These are phyloP conservation scores for Ctenopoma multispine DNA, from an alignment of 2,797 vertebrate species.

Conservation along the genomic window DNA sequence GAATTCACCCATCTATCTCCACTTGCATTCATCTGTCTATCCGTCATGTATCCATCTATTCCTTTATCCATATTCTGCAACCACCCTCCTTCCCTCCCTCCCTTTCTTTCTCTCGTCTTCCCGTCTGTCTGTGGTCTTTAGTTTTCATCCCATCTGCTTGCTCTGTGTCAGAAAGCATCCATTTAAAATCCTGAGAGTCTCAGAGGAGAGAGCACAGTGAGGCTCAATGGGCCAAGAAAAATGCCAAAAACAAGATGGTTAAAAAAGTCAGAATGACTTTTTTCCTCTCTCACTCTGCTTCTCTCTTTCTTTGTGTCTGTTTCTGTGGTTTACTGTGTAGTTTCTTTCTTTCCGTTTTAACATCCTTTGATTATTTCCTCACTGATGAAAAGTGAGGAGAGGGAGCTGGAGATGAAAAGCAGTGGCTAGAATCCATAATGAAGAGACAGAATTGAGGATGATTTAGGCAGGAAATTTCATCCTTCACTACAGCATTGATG, in stretches of 20 bases:
- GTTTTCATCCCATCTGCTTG: constrained; percentile 64
- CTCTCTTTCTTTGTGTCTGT: background rate
- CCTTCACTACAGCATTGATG: constrained; percentile 29
- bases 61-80: constrained; percentile 10
- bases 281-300: background rate
- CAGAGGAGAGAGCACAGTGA: constrained; percentile 38
- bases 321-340: constrained; percentile 23
- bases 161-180: constrained; percentile 66
- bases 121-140: constrained; percentile 50
- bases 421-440: constrained; percentile 42
- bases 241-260: constrained; percentile 52
- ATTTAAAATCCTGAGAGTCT: constrained; percentile 61
- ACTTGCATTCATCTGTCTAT: constrained; percentile 23
- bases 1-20: constrained; percentile 37
- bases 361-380: constrained; percentile 49
- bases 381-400: constrained; percentile 52
- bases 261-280: constrained; percentile 46
- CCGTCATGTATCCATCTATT: constrained; percentile 23
- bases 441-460: constrained; percentile 52
- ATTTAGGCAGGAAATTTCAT: constrained; percentile 60
- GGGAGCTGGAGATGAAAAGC: constrained; percentile 54
- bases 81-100: background rate
- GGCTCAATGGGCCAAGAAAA: constrained; percentile 61
- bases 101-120: background rate
- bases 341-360: background rate